Evolutionary conservation across 2,113 vertebrate species (phyloP), one percentile per base, ranked within the genome.

Genomic region (Centropristis striata): DNA sequence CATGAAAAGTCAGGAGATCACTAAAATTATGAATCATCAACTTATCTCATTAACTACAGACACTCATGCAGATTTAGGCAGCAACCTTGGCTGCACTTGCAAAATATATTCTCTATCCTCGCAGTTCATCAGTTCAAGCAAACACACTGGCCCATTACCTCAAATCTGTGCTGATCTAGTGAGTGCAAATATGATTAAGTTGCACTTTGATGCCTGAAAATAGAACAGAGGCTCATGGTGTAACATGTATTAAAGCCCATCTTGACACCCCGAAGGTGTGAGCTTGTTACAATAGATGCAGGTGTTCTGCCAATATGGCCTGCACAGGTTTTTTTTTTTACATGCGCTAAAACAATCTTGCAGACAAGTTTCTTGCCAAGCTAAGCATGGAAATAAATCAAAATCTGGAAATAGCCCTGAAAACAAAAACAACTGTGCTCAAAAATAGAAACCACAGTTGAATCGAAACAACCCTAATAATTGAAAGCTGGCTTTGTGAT

Each of bases 401-500:
- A 2, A 51, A 39, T 12, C 11, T 23, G 11, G 42, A 58, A 58
- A 21, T 6, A 4, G 50, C 25, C 9, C 14, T n/a, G 57, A 23
- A 42, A 23, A 72, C 20, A 8, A 61, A 16, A 41, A 44, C 28
- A 59, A 11, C 2, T 5, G 20, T 12, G 28, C 8, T 27, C 15
- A 49, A n/a, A 28, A 23, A 54, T 13, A 65, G 53, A 23, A 44
- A 8, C 39, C 13, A 13, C 8, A 8, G 16, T 25, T 12, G 16
- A 53, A 18, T 70, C 51, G 58, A 69, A 68, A 68, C 51, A 69
- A 51, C 20, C n/a, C 32, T 23, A 39, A 50, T 69, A 23, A 69
- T 1, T 61, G 54, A 71, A 76, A 60, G 15, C 50, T 63, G 18
- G 25, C 47, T 5, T 8, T 37, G 41, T 16, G 37, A 42, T 27